Percentiles rank a stretch among this genome's conserved stretches.
Conservation (phyloP, 53 echinoderm and acorn worm genomes). For the Pentamera pediparva region DNA sequence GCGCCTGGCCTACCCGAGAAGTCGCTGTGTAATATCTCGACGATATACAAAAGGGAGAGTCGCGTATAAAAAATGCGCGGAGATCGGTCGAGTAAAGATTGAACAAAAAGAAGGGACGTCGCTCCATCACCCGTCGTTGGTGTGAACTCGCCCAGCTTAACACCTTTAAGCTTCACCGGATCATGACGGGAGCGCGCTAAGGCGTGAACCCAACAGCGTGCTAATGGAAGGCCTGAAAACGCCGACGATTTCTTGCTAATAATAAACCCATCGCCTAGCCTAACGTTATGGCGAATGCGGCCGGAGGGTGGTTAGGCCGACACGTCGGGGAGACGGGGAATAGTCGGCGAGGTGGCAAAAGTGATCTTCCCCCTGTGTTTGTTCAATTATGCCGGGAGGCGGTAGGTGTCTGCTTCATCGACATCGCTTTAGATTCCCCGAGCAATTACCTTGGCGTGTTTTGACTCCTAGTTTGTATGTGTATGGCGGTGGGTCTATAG, state of each 20-base stretch:
- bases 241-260: too few species aligned
- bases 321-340: slow-evolving; percentile 22
- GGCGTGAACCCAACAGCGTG: slow-evolving; percentile 26
- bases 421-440: neutral
- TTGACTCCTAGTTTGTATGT: neutral
- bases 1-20: too few species aligned
- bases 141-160: slow-evolving; percentile 31
- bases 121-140: too few species aligned
- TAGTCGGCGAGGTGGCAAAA: slow-evolving; percentile 19
- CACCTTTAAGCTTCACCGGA: slow-evolving; percentile 32
- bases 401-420: slow-evolving; percentile 14
- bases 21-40: too few species aligned
- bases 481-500: too few species aligned
- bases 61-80: too few species aligned
- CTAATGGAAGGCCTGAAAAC: slow-evolving; percentile 22
- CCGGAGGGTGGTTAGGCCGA: slow-evolving; percentile 9
- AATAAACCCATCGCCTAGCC: too few species aligned
- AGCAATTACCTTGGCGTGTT: neutral
- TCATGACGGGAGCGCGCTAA: slow-evolving; percentile 14
- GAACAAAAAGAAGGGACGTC: too few species aligned
- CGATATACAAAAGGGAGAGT: too few species aligned
- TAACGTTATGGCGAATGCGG: slow-evolving; percentile 10
- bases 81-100: too few species aligned
- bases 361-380: slow-evolving; percentile 26
- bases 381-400: slow-evolving; percentile 31